Conservation (phyloP, 2,797 vertebrate species). For the Garrulus glandarius region DNA sequence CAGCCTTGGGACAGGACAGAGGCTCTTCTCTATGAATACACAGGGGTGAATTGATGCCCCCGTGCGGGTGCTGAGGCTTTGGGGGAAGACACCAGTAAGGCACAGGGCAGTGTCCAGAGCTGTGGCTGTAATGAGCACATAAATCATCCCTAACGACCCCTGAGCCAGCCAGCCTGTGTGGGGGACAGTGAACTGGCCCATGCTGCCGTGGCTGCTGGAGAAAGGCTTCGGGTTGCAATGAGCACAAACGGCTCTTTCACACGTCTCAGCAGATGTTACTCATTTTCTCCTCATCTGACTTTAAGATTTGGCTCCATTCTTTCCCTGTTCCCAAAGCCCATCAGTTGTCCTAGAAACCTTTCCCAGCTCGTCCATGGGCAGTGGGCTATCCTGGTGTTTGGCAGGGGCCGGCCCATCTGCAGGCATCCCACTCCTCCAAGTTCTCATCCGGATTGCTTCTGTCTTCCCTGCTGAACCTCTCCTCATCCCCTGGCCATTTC, state of each 20-base stretch:
- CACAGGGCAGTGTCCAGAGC: background rate
- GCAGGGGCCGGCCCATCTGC: background rate
- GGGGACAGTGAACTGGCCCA: background rate
- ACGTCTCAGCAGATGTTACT: conserved; percentile 63
- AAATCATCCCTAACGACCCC: background rate
- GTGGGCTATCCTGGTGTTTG: background rate
- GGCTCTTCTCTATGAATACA: background rate
- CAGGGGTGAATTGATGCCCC: background rate
- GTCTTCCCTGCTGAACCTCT: background rate
- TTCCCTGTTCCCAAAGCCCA: conserved; percentile 39
- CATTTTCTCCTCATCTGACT: conserved; percentile 69
- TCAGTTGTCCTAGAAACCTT: conserved; percentile 56
- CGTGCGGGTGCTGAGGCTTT: fast-evolving
- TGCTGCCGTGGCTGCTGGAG: background rate
- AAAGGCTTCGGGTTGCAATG: background rate
- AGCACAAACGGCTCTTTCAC: conserved; percentile 59
- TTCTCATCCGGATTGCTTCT: background rate
- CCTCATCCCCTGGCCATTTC: background rate
- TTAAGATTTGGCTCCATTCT: conserved; percentile 57
- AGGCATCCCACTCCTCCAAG: background rate
- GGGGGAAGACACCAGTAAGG: background rate
- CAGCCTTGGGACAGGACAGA: background rate
- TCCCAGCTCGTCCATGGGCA: background rate
- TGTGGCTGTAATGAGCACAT: background rate
- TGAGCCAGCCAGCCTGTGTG: background rate